A percentile compares a stretch with the other conserved stretches of the same genome.
Evolutionary conservation across 1,140 invertebrate genomes (phyloP).

Genomic region (Drosophila repleta): DNA sequence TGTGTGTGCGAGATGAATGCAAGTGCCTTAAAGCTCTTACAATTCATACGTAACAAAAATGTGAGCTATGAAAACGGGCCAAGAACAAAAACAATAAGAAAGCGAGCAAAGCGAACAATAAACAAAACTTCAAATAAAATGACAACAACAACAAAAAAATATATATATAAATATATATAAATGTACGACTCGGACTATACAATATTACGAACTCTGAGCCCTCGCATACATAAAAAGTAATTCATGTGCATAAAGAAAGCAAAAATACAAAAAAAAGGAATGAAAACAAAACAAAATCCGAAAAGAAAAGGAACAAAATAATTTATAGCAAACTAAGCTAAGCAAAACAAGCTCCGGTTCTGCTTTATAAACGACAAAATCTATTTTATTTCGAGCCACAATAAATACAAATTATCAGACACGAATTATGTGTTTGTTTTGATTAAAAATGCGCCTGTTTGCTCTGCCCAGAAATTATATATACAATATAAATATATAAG

Average conservation of each 20-base stretch:
- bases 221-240: slow-evolving; percentile 52
- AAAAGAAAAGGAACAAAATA: slow-evolving; percentile 35
- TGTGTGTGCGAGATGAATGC: slow-evolving; percentile 54
- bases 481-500: no score
- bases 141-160: slow-evolving; percentile 14
- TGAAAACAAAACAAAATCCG: not conserved
- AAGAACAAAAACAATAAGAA: slow-evolving; percentile 37
- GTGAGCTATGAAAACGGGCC: slow-evolving; percentile 59
- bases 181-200: slow-evolving; percentile 18
- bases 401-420: slow-evolving; percentile 56
- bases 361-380: slow-evolving; percentile 11
- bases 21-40: slow-evolving; percentile 50
- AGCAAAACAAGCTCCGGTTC: slow-evolving; percentile 31
- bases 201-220: slow-evolving; percentile 17
- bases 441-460: slow-evolving; percentile 62
- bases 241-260: slow-evolving; percentile 40
- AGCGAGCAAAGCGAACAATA: slow-evolving; percentile 20
- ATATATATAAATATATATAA: not conserved
- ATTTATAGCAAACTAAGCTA: slow-evolving; percentile 39
- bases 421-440: slow-evolving; percentile 74
- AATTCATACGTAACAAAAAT: slow-evolving; percentile 35
- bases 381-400: slow-evolving; percentile 29
- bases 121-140: slow-evolving; percentile 41
- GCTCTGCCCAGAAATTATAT: slow-evolving; percentile 18
- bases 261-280: slow-evolving; percentile 23